These are phyloP conservation scores for Ptychadena robeensis DNA, from an alignment of 2,797 vertebrate genomes.

Conservation along the genomic window DNA sequence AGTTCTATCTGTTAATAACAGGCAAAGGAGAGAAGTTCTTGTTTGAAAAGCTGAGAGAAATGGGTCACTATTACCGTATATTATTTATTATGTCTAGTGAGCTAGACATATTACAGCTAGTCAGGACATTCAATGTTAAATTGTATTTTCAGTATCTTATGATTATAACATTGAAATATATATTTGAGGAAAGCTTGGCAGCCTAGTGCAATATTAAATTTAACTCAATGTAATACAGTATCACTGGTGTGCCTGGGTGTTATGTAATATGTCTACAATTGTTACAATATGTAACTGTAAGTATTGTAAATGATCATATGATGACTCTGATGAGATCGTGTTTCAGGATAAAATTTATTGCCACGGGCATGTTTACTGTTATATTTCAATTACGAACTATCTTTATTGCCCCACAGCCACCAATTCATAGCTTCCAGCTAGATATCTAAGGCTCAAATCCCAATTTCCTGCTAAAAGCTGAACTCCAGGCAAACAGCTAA, in stretches of 20 bases:
- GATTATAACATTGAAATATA: conserved; percentile 7
- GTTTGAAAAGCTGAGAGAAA: conserved; percentile 49
- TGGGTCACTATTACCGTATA: conserved; percentile 44
- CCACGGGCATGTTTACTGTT: background rate
- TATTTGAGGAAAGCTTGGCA: background rate
- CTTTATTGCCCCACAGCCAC: too few relatives aligned
- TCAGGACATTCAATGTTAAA: conserved; percentile 49
- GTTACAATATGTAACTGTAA: background rate
- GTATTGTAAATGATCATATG: background rate
- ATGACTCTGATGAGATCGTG: background rate
- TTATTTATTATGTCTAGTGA: conserved; percentile 50
- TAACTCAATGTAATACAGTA: conserved; percentile 20
- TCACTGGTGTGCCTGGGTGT: conserved; percentile 7
- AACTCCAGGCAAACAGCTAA: too few relatives aligned
- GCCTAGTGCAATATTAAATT: background rate
- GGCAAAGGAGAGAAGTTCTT: conserved; percentile 24
- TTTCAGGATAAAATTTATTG: too few relatives aligned
- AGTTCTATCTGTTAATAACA: conserved; percentile 52
- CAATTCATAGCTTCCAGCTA: too few relatives aligned
- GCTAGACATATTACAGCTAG: conserved; percentile 36
- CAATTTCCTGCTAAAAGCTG: too few relatives aligned
- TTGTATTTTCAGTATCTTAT: conserved; percentile 39
- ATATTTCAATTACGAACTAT: background rate
- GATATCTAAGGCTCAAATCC: too few relatives aligned
- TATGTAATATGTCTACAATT: background rate